Evolutionary conservation across 2,888 invertebrate species (phyloP).

Genomic region (Ophion obscuratus): DNA sequence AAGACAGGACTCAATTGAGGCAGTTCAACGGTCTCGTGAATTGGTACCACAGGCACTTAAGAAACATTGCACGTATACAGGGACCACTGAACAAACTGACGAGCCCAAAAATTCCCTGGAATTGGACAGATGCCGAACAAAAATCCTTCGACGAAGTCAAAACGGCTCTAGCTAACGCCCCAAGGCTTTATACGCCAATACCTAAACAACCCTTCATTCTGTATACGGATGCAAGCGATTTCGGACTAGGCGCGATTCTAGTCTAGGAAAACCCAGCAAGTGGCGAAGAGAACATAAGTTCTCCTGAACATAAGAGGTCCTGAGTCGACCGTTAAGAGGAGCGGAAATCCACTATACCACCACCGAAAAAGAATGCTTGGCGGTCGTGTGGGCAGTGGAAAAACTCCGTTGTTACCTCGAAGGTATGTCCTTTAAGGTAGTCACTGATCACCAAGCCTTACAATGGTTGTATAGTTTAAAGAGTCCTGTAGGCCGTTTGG

Average conservation of each 20-base stretch:
- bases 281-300: conserved; percentile 47
- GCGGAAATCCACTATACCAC: no score
- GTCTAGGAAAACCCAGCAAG: conserved; percentile 34
- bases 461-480: no score
- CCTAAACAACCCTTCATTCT: no score
- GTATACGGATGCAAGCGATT: conserved; percentile 50
- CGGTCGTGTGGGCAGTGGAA: no score
- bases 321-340: conserved; percentile 39
- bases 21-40: conserved; percentile 21
- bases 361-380: no score
- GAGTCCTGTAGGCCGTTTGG: no score
- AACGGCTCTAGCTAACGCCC: conserved; percentile 5
- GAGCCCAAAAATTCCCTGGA: not conserved
- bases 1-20: conserved; percentile 23
- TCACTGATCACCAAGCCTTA: no score
- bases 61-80: conserved; percentile 32
- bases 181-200: not conserved
- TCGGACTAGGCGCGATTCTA: conserved; percentile 59
- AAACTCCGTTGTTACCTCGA: no score
- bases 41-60: conserved; percentile 58
- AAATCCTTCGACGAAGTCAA: conserved; percentile 32
- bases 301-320: conserved; percentile 18
- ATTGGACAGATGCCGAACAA: conserved; percentile 35
- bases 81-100: conserved; percentile 54
- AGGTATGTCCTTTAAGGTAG: not conserved